Conservation (phyloP, 1,140 invertebrate species). For the Pygmarrhopalites habei region DNA sequence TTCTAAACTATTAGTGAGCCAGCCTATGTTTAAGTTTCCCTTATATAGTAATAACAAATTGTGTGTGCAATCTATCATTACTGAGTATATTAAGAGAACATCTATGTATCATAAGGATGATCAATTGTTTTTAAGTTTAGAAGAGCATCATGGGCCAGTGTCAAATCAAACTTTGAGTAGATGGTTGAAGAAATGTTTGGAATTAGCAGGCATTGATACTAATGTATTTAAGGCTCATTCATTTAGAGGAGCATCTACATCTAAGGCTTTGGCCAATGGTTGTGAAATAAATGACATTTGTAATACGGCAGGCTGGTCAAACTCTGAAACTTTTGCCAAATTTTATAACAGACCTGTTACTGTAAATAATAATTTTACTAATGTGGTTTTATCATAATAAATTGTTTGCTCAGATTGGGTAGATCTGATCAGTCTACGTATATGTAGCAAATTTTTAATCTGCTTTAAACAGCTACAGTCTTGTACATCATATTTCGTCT, state of each 20-base stretch:
- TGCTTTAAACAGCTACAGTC: too few relatives aligned
- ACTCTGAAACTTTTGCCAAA: slow-evolving; percentile 2
- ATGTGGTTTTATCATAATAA: too few relatives aligned
- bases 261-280: neutral
- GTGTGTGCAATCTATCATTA: neutral
- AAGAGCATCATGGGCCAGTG: neutral
- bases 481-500: too few relatives aligned
- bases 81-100: slow-evolving; percentile 8
- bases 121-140: neutral
- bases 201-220: slow-evolving; percentile 2
- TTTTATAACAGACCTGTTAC: slow-evolving; percentile 11
- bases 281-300: slow-evolving; percentile 1
- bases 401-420: too few relatives aligned
- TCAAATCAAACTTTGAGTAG: neutral
- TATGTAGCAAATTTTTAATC: too few relatives aligned
- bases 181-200: neutral
- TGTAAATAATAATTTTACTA: too few relatives aligned
- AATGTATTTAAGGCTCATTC: slow-evolving; percentile 5
- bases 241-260: neutral
- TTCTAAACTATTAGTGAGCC: neutral
- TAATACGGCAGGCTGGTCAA: neutral
- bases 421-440: too few relatives aligned
- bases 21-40: neutral
- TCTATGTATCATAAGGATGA: neutral
- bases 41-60: neutral